phyloP scores from a whole-genome alignment of 2,888 invertebrate species.

The Prostheceraeus crozeri region DNA sequence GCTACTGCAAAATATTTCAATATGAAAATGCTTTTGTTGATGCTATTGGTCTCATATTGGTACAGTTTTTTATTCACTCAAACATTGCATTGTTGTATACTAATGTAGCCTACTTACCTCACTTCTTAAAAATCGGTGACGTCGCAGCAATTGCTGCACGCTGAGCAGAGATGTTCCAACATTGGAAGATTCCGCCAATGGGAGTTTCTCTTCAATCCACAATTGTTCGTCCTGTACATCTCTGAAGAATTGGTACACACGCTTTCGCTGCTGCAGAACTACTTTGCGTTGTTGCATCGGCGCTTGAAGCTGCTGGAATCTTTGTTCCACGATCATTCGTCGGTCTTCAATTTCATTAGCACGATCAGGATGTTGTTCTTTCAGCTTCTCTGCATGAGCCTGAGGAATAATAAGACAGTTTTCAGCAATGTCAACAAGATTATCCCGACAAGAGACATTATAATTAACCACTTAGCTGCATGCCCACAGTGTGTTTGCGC shows the following conservation, averaged over 20 bases:
- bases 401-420: too few relatives aligned
- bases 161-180: conserved; percentile 76
- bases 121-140: conserved; percentile 75
- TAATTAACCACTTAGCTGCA: too few relatives aligned
- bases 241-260: conserved; percentile 66
- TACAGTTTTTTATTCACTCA: too few relatives aligned
- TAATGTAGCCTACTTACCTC: too few relatives aligned
- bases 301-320: conserved; percentile 82
- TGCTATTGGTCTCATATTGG: too few relatives aligned
- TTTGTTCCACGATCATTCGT: conserved; percentile 71
- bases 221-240: conserved; percentile 96
- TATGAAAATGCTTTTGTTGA: too few relatives aligned
- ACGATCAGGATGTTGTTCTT: conserved; percentile 86
- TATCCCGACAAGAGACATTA: too few relatives aligned
- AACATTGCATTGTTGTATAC: too few relatives aligned
- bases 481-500: too few relatives aligned
- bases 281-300: conserved; percentile 80
- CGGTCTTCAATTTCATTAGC: conserved; percentile 89
- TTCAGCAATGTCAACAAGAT: too few relatives aligned
- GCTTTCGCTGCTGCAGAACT: conserved; percentile 86
- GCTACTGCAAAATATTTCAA: too few relatives aligned
- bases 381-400: conserved; percentile 82
- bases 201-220: conserved; percentile 95
- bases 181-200: conserved; percentile 61
- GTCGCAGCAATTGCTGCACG: conserved; percentile 78